These are phyloP conservation scores for Caenorhabditis sulstoni DNA, from an alignment of 2,888 invertebrate species.

Conservation along the genomic window DNA sequence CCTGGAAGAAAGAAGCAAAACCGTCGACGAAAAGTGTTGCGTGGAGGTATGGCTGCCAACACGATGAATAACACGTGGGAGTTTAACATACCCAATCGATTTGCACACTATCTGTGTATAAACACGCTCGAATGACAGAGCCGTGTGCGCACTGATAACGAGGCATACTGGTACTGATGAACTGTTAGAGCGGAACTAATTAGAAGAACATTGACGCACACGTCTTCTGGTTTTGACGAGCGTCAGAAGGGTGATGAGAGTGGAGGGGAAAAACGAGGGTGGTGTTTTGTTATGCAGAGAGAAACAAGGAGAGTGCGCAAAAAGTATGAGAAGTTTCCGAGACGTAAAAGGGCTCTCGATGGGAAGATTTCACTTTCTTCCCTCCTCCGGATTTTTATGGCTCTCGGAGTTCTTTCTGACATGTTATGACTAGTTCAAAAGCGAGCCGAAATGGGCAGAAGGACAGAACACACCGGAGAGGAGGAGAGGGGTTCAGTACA, in stretches of 20 bases:
- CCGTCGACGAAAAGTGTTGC: not conserved
- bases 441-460: too few relatives aligned
- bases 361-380: not conserved
- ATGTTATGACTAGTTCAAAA: too few relatives aligned
- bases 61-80: conserved; percentile 28
- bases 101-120: conserved; percentile 9
- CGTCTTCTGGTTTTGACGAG: conserved; percentile 34
- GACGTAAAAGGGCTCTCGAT: not conserved
- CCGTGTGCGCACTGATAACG: conserved; percentile 33
- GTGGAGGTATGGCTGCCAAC: not conserved
- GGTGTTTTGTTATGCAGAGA: not conserved
- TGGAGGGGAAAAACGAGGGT: too few relatives aligned
- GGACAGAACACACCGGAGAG: too few relatives aligned
- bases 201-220: not conserved
- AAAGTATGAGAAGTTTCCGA: too few relatives aligned
- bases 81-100: conserved; percentile 4
- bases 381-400: too few relatives aligned
- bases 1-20: not conserved
- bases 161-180: not conserved
- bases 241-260: not conserved
- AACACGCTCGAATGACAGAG: conserved; percentile 41
- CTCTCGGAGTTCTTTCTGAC: too few relatives aligned
- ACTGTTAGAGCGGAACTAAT: conserved; percentile 8
- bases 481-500: not conserved
- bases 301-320: not conserved